phyloP scores from a whole-genome alignment of 2,888 invertebrate genomes.

The Strigamia crassipes region DNA sequence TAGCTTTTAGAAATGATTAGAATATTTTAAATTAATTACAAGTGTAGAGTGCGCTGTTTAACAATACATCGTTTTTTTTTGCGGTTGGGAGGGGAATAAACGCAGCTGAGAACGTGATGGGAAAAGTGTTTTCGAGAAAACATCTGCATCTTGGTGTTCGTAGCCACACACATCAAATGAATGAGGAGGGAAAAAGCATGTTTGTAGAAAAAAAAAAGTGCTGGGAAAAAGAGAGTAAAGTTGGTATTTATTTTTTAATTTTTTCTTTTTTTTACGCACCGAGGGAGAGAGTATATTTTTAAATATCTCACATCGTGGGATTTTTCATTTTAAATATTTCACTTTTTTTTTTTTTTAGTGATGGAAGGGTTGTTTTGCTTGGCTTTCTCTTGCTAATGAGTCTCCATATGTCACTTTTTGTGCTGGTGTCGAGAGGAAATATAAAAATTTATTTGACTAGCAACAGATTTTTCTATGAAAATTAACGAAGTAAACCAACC shows the following conservation, averaged over 20 bases:
- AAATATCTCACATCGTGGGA: conserved; percentile 38
- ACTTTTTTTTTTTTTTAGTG: conserved; percentile 8
- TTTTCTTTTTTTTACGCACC: too few species aligned
- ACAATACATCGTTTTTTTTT: not conserved
- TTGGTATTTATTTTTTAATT: conserved; percentile 19
- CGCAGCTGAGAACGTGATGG: conserved; percentile 25
- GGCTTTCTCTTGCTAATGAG: conserved; percentile 23
- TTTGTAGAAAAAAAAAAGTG: not conserved
- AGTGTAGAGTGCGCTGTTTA: not conserved
- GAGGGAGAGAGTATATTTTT: conserved; percentile 17
- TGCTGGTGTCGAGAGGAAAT: conserved; percentile 27
- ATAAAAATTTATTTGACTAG: conserved; percentile 42
- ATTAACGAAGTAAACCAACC: conserved; percentile 41
- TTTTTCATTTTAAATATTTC: conserved; percentile 23
- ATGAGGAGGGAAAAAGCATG: conserved; percentile 14
- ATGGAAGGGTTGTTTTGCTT: conserved; percentile 30
- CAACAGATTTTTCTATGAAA: conserved; percentile 41
- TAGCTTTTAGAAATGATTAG: not conserved
- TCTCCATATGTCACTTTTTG: conserved; percentile 42
- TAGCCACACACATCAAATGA: conserved; percentile 38
- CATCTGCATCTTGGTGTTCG: conserved; percentile 40
- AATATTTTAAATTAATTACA: conserved; percentile 17
- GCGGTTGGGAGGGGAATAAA: conserved; percentile 20
- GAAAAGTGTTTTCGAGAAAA: conserved; percentile 12
- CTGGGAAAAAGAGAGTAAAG: conserved; percentile 30